Evolutionary conservation across 2,113 vertebrate genomes (phyloP).

Genomic region (Grammatotria lemairii): DNA sequence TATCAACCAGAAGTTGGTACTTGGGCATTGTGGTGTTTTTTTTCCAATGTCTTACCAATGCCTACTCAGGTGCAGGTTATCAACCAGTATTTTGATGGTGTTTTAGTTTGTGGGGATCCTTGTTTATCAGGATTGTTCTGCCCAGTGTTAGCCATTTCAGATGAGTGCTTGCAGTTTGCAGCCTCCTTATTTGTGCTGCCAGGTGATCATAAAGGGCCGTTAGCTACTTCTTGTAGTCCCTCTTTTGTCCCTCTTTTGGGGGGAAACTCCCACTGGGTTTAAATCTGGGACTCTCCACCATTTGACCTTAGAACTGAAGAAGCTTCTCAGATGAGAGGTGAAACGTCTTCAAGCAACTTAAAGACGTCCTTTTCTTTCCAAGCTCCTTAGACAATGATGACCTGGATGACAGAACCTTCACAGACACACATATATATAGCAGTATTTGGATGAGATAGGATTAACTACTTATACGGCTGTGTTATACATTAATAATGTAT

Average conservation of each 20-base stretch:
- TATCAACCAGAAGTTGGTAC: not conserved
- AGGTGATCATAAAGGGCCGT: not conserved
- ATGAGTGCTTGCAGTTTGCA: not conserved
- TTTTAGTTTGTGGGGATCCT: not conserved
- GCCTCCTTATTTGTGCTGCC: not conserved
- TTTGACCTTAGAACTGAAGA: no score
- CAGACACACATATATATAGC: not conserved
- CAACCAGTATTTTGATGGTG: not conserved
- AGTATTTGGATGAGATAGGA: not conserved
- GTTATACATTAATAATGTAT: not conserved
- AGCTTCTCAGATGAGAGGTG: no score
- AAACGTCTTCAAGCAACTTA: no score
- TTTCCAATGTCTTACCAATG: not conserved
- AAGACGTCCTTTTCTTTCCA: not conserved
- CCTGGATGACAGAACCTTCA: not conserved
- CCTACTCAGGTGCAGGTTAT: not conserved
- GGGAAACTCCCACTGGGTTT: not conserved
- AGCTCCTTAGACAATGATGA: not conserved
- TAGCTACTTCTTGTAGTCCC: not conserved
- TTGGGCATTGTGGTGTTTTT: not conserved
- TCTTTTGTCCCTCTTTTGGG: not conserved
- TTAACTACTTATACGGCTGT: not conserved
- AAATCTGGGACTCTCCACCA: no score
- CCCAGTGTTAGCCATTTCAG: not conserved
- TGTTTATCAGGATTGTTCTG: not conserved